phyloP scores from a whole-genome alignment of 2,797 vertebrate genomes.

The Tarsius wallacei region DNA sequence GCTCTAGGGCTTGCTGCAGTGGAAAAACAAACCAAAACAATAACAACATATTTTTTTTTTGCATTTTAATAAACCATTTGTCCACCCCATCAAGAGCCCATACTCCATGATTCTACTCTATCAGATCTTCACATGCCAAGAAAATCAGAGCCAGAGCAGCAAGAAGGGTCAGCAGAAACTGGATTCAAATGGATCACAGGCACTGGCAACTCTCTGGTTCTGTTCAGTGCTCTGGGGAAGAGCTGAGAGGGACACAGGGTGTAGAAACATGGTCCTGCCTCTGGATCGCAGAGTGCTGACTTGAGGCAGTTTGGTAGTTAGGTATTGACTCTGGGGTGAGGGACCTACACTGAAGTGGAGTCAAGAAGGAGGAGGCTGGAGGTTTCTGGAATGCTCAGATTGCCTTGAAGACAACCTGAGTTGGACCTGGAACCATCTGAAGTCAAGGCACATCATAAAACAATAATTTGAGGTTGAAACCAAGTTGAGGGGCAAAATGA shows the following conservation, averaged over 20 bases:
- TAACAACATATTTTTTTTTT: neutral
- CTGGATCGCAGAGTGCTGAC: neutral
- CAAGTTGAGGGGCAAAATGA: neutral
- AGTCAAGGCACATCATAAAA: neutral
- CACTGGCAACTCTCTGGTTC: neutral
- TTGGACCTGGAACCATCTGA: neutral
- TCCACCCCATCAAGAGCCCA: neutral
- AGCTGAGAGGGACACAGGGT: neutral
- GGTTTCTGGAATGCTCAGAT: neutral
- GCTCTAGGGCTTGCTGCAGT: slow-evolving; percentile 86
- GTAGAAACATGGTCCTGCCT: neutral
- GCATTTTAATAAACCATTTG: neutral
- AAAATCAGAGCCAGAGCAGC: neutral
- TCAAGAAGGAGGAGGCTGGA: neutral
- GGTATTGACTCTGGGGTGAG: neutral
- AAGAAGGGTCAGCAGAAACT: neutral
- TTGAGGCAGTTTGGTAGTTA: neutral
- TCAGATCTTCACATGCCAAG: neutral
- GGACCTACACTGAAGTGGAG: neutral
- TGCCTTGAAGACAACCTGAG: neutral
- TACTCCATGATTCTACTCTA: neutral
- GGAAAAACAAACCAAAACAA: slow-evolving; percentile 31
- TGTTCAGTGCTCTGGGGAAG: neutral
- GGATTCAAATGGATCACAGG: neutral
- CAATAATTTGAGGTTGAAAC: neutral